These are phyloP conservation scores for Muscicapa comitata DNA, from an alignment of 2,797 vertebrate species.

Conservation along the genomic window DNA sequence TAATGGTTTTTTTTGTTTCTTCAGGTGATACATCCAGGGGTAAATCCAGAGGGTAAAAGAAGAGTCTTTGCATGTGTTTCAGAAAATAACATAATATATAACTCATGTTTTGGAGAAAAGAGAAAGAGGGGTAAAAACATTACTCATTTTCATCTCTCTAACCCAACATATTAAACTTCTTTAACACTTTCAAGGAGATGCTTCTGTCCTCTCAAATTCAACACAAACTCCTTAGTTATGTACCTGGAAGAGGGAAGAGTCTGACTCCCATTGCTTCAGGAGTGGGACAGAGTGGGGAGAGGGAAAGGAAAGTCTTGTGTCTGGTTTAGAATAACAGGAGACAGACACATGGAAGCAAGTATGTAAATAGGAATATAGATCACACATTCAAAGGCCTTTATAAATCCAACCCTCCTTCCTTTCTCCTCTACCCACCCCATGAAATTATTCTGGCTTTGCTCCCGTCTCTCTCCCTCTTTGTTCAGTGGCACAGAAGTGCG, in stretches of 20 bases:
- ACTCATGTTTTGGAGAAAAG: neutral
- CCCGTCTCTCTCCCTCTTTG: neutral
- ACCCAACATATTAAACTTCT: neutral
- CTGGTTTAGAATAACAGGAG: neutral
- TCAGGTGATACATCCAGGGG: neutral
- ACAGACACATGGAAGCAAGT: neutral
- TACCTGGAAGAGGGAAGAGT: neutral
- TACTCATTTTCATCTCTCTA: neutral
- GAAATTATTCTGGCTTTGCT: slow-evolving; percentile 10
- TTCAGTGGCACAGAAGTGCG: neutral
- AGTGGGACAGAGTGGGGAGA: neutral
- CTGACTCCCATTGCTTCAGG: neutral
- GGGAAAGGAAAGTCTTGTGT: neutral
- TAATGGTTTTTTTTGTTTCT: neutral
- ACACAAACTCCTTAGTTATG: neutral
- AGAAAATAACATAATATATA: neutral
- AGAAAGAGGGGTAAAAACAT: neutral
- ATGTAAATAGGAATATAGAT: neutral
- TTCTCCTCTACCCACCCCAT: neutral
- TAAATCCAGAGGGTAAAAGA: neutral
- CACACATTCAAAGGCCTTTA: neutral
- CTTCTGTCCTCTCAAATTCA: neutral
- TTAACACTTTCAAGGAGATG: neutral
- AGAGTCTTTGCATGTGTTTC: neutral
- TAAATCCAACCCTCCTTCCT: neutral